Percentiles rank a stretch among this genome's conserved stretches.
These are phyloP conservation scores for Brachycybe producta DNA, from an alignment of 2,888 invertebrate species.

Conservation along the genomic window DNA sequence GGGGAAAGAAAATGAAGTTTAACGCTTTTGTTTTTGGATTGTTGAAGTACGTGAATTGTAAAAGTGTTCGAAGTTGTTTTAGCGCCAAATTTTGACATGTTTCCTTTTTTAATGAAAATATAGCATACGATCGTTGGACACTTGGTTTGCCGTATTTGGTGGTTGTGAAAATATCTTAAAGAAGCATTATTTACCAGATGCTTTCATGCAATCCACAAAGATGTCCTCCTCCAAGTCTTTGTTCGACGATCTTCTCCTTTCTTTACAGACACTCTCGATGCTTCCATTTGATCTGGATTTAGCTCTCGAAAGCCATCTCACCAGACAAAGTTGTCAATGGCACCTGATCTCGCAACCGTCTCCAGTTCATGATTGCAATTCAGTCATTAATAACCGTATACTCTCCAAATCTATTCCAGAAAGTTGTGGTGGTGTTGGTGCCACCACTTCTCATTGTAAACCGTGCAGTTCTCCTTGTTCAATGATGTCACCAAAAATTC, in stretches of 20 bases:
- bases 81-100: neutral
- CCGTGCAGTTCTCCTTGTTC: neutral
- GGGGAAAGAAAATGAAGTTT: slow-evolving; percentile 72
- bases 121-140: slow-evolving; percentile 72
- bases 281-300: slow-evolving; percentile 69
- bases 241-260: slow-evolving; percentile 59
- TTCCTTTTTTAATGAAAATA: slow-evolving; percentile 19
- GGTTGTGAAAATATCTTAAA: slow-evolving; percentile 67
- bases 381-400: neutral
- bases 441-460: too few species aligned
- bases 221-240: slow-evolving; percentile 42
- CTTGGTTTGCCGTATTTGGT: slow-evolving; percentile 75
- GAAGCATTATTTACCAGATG: slow-evolving; percentile 63
- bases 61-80: neutral
- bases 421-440: neutral
- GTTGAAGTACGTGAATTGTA: slow-evolving; percentile 51
- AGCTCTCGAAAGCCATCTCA: slow-evolving; percentile 59
- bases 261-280: slow-evolving; percentile 63
- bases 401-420: neutral
- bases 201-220: slow-evolving; percentile 52
- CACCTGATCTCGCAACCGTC: neutral
- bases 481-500: neutral
- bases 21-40: slow-evolving; percentile 78
- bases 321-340: slow-evolving; percentile 40
- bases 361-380: neutral